These are phyloP conservation scores for Lasioglossum oenotherae DNA, from an alignment of 2,888 invertebrate genomes.

Conservation along the genomic window DNA sequence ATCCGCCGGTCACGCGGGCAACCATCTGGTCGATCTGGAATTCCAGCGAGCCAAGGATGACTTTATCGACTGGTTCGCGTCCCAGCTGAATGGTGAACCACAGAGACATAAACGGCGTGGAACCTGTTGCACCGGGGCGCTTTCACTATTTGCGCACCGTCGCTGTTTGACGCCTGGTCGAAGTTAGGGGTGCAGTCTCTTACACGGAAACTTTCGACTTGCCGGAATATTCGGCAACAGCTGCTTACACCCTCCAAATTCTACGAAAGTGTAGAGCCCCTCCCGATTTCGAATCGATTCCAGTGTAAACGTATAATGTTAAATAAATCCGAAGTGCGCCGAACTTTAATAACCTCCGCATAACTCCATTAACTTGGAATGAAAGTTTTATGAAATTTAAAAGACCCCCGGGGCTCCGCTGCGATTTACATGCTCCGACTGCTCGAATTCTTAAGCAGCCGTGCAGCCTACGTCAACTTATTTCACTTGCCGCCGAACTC, in stretches of 20 bases:
- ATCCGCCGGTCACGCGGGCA: constrained; percentile 63
- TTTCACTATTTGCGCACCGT: constrained; percentile 42
- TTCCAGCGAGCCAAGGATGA: constrained; percentile 42
- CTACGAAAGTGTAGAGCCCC: not conserved
- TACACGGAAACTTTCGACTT: constrained; percentile 10
- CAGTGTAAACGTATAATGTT: not conserved
- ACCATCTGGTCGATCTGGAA: constrained; percentile 47
- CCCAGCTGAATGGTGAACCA: constrained; percentile 54
- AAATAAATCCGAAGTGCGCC: not conserved
- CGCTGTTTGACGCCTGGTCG: constrained; percentile 9
- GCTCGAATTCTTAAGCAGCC: not conserved
- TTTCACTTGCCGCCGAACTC: not conserved
- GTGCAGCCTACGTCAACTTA: not conserved
- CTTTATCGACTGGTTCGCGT: constrained; percentile 66
- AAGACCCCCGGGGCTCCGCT: not conserved
- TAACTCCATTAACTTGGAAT: not conserved
- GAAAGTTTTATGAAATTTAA: constrained; percentile 1
- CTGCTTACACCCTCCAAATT: not conserved
- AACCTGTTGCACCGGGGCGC: constrained; percentile 62
- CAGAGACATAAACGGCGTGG: constrained; percentile 49
- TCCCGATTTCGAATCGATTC: not conserved
- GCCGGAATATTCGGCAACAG: not conserved
- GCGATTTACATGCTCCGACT: not conserved
- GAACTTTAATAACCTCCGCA: not conserved
- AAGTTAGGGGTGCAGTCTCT: constrained; percentile 22